phyloP scores from a whole-genome alignment of 1,140 invertebrate genomes.

The Pogonus chalceus region DNA sequence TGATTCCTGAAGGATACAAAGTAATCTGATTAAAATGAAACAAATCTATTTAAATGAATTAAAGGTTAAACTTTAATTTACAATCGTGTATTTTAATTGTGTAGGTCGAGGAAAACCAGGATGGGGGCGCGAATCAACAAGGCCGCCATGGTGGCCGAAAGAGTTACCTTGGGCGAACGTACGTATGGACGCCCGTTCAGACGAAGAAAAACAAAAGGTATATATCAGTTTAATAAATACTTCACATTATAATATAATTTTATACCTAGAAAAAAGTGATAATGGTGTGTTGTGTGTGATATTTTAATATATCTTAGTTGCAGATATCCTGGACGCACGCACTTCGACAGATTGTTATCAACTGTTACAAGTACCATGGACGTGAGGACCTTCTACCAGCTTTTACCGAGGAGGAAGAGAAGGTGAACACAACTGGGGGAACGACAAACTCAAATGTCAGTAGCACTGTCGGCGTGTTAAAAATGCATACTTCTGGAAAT shows the following conservation, averaged over 20 bases:
- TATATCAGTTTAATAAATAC: too few species aligned
- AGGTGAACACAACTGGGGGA: constrained; percentile 44
- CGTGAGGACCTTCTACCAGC: constrained; percentile 90
- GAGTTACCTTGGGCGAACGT: constrained; percentile 97
- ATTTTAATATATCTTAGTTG: constrained; percentile 17
- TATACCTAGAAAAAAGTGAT: not conserved
- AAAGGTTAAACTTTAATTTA: not conserved
- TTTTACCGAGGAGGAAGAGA: constrained; percentile 86
- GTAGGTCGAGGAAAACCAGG: constrained; percentile 90
- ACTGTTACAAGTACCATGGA: constrained; percentile 97
- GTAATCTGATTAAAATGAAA: too few species aligned
- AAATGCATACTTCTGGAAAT: constrained; percentile 46
- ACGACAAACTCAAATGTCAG: constrained; percentile 37
- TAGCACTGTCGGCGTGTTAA: constrained; percentile 52
- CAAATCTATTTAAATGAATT: too few species aligned
- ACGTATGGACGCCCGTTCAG: constrained; percentile 88
- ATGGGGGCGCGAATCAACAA: constrained; percentile 90
- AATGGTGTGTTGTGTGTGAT: not conserved
- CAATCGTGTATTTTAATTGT: not conserved
- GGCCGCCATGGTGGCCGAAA: constrained; percentile 95
- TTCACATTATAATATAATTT: not conserved
- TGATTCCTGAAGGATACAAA: too few species aligned
- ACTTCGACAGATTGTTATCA: constrained; percentile 92
- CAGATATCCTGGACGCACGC: constrained; percentile 98
- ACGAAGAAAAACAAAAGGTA: constrained; percentile 96